A percentile compares a stretch with the other conserved stretches of the same genome.
Conservation (phyloP, 2,888 invertebrate genomes). For the Paralinhomoeus sp. region DNA sequence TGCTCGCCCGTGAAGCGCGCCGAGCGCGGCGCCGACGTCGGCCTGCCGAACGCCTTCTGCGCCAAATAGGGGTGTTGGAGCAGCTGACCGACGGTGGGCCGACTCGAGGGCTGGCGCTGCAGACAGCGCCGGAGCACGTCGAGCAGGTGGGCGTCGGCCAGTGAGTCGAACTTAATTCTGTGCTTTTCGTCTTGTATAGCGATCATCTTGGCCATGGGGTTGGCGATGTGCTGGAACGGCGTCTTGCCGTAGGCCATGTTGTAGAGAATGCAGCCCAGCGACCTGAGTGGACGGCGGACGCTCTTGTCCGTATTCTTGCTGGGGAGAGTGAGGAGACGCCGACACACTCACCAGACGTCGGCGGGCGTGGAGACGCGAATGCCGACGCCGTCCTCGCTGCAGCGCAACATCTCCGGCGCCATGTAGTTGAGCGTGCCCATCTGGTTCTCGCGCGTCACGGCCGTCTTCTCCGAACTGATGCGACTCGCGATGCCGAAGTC, state of each 20-base stretch:
- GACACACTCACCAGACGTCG: too few species aligned
- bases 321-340: too few species aligned
- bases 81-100: conserved; percentile 52
- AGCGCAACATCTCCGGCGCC: conserved; percentile 61
- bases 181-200: conserved; percentile 52
- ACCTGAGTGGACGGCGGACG: too few species aligned
- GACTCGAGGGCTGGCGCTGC: conserved; percentile 43
- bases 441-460: conserved; percentile 47
- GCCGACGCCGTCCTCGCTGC: not conserved
- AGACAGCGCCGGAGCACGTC: conserved; percentile 39
- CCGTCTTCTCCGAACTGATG: conserved; percentile 63
- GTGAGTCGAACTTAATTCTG: conserved; percentile 45
- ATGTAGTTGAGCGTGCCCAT: conserved; percentile 83
- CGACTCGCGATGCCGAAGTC: conserved; percentile 88
- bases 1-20: too few species aligned
- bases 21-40: too few species aligned
- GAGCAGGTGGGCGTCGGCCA: conserved; percentile 24
- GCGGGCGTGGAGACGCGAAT: too few species aligned
- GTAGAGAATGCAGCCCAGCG: conserved; percentile 83
- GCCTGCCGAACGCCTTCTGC: conserved; percentile 1
- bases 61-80: conserved; percentile 34
- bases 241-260: conserved; percentile 66
- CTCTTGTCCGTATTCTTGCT: too few species aligned
- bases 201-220: conserved; percentile 45
- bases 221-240: conserved; percentile 56